Base-by-base conservation (phyloP, 2,113 vertebrate species). In the Lathamus discolor region DNA sequence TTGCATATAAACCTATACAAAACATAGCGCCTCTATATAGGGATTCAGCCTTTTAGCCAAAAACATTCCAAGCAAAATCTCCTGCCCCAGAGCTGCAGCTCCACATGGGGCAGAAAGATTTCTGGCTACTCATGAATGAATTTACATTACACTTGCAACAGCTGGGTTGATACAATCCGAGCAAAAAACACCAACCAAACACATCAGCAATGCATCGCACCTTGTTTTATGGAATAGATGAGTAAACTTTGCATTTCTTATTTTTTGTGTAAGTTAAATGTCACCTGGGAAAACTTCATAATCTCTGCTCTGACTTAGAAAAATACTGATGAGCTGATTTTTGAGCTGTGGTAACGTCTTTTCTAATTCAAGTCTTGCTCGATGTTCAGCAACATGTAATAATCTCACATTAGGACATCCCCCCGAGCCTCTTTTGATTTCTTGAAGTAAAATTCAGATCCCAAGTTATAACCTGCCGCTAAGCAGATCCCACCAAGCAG, bases 111-210 rank as follows among this genome's bases (percentile, higher is more conserved):
- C 51, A 35, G 41, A 28, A 35, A 52, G 51, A 49, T 48, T 54
- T 12, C 59, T 9, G 64, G 51, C 4, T 2, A 0, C 66, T 37
- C 6, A 0, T 14, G 15, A 33, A 28, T 0, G 0, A 6, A 27
- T 33, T 61, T 15, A 15, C 9, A 10, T 31, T 13, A 14, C n/a
- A 6, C 31, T 3, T 19, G 35, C 37, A 49, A 25, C 18, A 10
- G 43, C 17, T 3, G 57, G 3, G 3, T 17, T 61, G 33, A 29
- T 4, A 28, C 17, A 44, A 19, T 8, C 16, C 48, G 43, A 57
- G 61, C 10, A 29, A 43, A 86, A 39, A 55, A 55, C 19, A 39
- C 9, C 7, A 55, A 1, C 11, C 17, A 25, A 27, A 79, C 37
- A 39, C 1, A 2, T 1, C 7, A 68, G 46, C 37, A 18, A 44